A percentile compares a stretch with the other conserved stretches of the same genome.
Evolutionary conservation across 2,113 vertebrate genomes (phyloP).

Genomic region (Mellivora capensis): DNA sequence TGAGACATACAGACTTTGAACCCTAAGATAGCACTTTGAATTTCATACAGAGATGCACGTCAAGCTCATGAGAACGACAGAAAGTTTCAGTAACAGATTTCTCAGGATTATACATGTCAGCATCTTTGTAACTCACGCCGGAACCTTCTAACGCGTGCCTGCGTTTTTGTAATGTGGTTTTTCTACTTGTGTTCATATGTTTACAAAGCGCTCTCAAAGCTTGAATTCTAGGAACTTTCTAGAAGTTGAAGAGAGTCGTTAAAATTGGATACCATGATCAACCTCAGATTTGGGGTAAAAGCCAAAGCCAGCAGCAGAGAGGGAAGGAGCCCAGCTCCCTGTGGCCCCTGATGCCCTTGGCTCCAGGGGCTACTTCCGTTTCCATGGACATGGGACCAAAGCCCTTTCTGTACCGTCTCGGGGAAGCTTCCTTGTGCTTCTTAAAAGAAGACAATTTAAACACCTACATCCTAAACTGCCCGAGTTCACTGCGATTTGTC

Average conservation of each 20-base stretch:
- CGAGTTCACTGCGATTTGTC: fast-evolving
- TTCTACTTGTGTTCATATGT: not conserved
- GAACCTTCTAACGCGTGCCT: fast-evolving
- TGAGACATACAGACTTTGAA: not conserved
- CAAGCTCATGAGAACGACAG: no score
- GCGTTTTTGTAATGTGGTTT: fast-evolving
- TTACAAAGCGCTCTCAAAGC: not conserved
- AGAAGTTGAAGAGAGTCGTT: not conserved
- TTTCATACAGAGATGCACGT: fast-evolving
- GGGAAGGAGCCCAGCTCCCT: fast-evolving
- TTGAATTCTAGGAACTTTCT: not conserved
- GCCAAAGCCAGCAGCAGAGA: not conserved
- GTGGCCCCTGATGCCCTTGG: fast-evolving
- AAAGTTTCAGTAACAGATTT: fast-evolving
- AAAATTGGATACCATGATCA: not conserved
- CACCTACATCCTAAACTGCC: no score
- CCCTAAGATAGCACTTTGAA: not conserved
- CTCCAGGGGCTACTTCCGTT: no score
- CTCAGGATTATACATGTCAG: not conserved
- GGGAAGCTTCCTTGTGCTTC: not conserved
- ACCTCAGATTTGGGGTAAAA: not conserved
- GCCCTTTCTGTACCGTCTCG: fast-evolving
- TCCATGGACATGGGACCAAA: fast-evolving
- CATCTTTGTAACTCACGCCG: fast-evolving
- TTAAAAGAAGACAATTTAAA: not conserved